Percentiles rank a stretch among this genome's conserved stretches.
Evolutionary conservation across 2,113 vertebrate genomes (phyloP).

Genomic region (Condylura cristata): DNA sequence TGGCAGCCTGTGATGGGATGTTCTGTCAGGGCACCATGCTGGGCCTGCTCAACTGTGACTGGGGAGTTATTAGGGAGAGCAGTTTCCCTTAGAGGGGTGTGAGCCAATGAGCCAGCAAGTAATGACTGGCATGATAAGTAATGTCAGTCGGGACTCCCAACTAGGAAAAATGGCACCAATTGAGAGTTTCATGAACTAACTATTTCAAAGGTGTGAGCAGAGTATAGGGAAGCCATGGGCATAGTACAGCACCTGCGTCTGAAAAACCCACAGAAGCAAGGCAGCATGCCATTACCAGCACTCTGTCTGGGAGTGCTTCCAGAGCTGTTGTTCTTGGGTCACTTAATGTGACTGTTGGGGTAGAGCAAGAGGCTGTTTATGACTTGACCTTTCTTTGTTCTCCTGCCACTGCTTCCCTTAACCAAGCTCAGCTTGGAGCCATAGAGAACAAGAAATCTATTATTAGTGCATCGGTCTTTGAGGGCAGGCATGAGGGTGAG

Average conservation of each 20-base stretch:
- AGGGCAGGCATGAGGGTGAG: neutral
- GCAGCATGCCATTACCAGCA: neutral
- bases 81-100: neutral
- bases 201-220: neutral
- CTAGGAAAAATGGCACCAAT: neutral
- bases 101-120: neutral
- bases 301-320: neutral
- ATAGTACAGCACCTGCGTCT: neutral
- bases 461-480: neutral
- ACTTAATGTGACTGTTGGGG: neutral
- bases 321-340: neutral
- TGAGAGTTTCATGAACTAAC: neutral
- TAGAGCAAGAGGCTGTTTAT: neutral
- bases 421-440: neutral
- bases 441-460: neutral
- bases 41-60: neutral
- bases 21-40: neutral
- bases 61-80: neutral
- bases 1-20: neutral
- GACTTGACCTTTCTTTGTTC: neutral
- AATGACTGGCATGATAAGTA: neutral
- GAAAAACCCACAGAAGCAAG: neutral
- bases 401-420: neutral
- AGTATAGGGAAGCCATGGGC: rapidly evolving
- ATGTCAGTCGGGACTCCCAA: neutral